These are phyloP conservation scores for Athene noctua DNA, from an alignment of 2,113 vertebrate species.

Conservation along the genomic window DNA sequence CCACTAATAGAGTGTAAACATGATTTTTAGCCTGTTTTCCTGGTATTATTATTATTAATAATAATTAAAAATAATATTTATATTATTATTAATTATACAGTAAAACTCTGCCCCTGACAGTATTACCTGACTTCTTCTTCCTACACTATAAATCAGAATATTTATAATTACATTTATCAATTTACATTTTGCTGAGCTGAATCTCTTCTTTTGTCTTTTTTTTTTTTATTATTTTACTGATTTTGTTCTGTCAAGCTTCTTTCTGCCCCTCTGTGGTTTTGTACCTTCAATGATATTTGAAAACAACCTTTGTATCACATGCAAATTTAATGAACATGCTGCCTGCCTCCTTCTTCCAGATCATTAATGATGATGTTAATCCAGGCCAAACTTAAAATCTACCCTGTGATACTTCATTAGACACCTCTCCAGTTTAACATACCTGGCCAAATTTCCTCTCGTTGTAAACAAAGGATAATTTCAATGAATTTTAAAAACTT, in stretches of 20 bases:
- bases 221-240: not conserved
- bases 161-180: not conserved
- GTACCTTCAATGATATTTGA: not conserved
- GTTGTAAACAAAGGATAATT: not conserved
- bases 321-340: constrained; percentile 8
- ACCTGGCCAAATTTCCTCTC: not conserved
- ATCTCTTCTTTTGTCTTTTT: not conserved
- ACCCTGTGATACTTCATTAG: not conserved
- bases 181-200: not conserved
- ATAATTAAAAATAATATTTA: no score
- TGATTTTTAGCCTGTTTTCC: not conserved
- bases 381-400: not conserved
- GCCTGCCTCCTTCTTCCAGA: not conserved
- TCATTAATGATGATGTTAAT: not conserved
- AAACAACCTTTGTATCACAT: not conserved
- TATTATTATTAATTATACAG: not conserved
- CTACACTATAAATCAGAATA: not conserved
- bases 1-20: not conserved
- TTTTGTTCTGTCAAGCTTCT: not conserved
- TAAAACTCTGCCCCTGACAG: not conserved
- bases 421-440: not conserved
- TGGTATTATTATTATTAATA: not conserved
- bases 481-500: not conserved
- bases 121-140: not conserved
- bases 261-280: not conserved